phyloP scores from a whole-genome alignment of 2,113 vertebrate genomes.

The Labeo catla region DNA sequence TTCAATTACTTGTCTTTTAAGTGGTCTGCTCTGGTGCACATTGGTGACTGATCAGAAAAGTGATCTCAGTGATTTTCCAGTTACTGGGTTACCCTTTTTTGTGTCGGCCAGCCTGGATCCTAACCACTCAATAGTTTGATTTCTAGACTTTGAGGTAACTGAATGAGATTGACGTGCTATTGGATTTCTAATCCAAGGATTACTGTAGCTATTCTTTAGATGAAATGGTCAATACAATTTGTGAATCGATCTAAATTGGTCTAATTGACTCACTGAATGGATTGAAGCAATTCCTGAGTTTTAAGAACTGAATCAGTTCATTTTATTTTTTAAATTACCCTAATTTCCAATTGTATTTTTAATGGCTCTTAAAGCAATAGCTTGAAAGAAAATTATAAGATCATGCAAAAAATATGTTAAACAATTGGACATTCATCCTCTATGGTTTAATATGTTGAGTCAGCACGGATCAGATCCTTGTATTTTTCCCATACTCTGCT shows the following conservation, averaged over 20 bases:
- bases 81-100: not conserved
- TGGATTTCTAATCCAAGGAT: not conserved
- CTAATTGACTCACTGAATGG: not conserved
- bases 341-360: too few species aligned
- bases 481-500: not conserved
- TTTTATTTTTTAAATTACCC: too few species aligned
- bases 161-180: not conserved
- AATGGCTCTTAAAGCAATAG: not conserved
- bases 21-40: not conserved
- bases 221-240: not conserved
- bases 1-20: not conserved
- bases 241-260: not conserved
- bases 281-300: not conserved
- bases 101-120: not conserved
- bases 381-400: not conserved
- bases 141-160: not conserved
- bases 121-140: constrained; percentile 1
- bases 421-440: not conserved
- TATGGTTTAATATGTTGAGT: not conserved
- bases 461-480: not conserved
- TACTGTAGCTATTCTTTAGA: not conserved
- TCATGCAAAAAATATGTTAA: not conserved
- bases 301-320: not conserved
- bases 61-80: not conserved
- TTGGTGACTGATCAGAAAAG: not conserved